These are phyloP conservation scores for Ptychadena robeensis DNA, from an alignment of 2,797 vertebrate species.

Conservation along the genomic window DNA sequence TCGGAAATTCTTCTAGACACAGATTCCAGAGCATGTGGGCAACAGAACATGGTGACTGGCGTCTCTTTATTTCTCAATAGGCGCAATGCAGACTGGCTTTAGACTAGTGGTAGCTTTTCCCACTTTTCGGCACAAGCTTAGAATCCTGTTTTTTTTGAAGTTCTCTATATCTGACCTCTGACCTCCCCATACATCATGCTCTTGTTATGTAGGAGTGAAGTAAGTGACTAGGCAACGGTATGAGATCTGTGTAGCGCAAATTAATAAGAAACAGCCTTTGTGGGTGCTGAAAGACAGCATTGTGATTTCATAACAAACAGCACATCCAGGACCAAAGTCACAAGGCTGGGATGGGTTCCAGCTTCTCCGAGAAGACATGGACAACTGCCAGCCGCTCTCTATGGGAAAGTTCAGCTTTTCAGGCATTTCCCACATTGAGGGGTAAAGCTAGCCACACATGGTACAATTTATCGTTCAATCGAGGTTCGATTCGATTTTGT, in stretches of 20 bases:
- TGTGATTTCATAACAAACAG: constrained; percentile 29
- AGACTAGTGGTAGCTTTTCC: neutral
- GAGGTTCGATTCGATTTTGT: too few relatives aligned
- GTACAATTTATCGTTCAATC: too few relatives aligned
- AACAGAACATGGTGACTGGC: neutral
- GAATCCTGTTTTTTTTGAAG: neutral
- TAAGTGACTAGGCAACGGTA: constrained; percentile 1
- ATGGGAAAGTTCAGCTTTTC: neutral
- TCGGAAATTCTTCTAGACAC: neutral
- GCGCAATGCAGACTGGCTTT: neutral
- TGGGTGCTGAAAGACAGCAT: constrained; percentile 1
- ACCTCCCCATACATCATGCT: constrained; percentile 18
- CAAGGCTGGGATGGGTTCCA: neutral
- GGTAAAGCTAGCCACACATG: too few relatives aligned
- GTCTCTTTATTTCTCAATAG: neutral
- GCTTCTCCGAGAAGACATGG: neutral
- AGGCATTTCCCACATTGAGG: too few relatives aligned
- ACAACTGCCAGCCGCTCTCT: constrained; percentile 3
- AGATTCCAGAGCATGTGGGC: neutral
- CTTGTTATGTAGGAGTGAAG: constrained; percentile 39
- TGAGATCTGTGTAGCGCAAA: neutral
- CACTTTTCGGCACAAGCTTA: neutral
- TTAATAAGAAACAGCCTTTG: constrained; percentile 38
- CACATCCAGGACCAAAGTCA: neutral
- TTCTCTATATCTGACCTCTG: constrained; percentile 13